Evolutionary conservation across 2,888 invertebrate species (phyloP).

Genomic region (Ptychoptera contaminata): DNA sequence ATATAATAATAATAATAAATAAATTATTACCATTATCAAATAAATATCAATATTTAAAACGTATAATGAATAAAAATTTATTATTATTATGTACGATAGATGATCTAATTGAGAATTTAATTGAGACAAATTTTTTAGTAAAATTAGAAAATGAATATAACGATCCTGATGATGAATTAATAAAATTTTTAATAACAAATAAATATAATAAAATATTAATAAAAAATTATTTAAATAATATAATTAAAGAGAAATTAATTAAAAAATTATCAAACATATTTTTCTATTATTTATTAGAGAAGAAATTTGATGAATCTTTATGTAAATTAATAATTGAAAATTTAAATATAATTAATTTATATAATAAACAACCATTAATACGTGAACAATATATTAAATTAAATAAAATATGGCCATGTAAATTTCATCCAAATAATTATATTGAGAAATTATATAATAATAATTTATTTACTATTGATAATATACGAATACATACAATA

Average conservation of each 20-base stretch:
- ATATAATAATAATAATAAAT: constrained; percentile 41
- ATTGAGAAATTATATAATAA: constrained; percentile 50
- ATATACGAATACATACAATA: constrained; percentile 37
- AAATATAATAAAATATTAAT: background rate
- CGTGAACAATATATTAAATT: constrained; percentile 47
- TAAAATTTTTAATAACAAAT: background rate
- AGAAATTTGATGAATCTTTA: constrained; percentile 1
- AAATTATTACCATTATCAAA: constrained; percentile 39
- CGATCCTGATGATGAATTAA: background rate
- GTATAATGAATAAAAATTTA: constrained; percentile 45
- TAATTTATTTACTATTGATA: constrained; percentile 38
- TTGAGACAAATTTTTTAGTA: background rate
- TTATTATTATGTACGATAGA: constrained; percentile 31
- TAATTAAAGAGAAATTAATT: background rate
- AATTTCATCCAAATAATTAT: constrained; percentile 65
- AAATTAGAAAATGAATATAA: background rate
- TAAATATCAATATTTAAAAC: constrained; percentile 52
- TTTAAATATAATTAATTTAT: constrained; percentile 39
- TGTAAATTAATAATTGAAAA: constrained; percentile 15
- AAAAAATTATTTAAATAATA: background rate
- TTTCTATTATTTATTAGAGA: background rate
- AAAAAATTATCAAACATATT: background rate
- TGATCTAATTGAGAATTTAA: background rate
- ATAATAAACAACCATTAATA: constrained; percentile 43
- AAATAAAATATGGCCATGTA: constrained; percentile 58